Evolutionary conservation across 2,113 vertebrate genomes (phyloP), one percentile per base, ranked within the genome.

Genomic region (Trematomus loennbergii): DNA sequence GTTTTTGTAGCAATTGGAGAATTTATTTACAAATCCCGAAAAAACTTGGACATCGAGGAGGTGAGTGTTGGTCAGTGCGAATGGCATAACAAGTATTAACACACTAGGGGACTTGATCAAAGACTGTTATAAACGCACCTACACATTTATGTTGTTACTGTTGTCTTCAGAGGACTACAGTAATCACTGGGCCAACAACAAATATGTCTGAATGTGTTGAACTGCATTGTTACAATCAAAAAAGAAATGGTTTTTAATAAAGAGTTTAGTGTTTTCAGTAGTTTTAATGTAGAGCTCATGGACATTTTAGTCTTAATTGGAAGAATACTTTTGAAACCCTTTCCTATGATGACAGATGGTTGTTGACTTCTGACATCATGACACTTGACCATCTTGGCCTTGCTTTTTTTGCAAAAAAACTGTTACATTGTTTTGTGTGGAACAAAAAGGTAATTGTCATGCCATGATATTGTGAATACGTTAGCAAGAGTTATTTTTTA

Each of bases 1-100:
- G 97, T 99, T n/a, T 98, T 99, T 70, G 98, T 99, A 80, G 98
- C 98, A 70, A 97, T 99, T 65, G 98, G 97, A 57, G 98, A 99
- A 93, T 98, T 99, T 86, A 95, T 99, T 91, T 99, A 98, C 90
- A 97, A 97, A 92, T 97, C 98, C 36, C 95, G 96, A 82, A 97
- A 97, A 87, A 97, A 96, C 91, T 94, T 96, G 70, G 97, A 98
- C 88, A 93, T 96, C n/a, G 97, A 98, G 90, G 97, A 99, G 96
- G 98, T 98, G 92, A 95, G 97, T 74, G 83, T 94, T 1, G 92
- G 94, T 46, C 94, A 95, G 86, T 96, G 95, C 1, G 93, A 95
- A 70, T 94, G 93, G 93, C 95, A 95, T 90, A 94, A 95, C 86
- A 95, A 94, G 85, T 94, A 94, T 79, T 95, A 86, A 92, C 50